Base-by-base conservation (phyloP, 2,797 vertebrate species). In the Myoxocephalus aenaeus region DNA sequence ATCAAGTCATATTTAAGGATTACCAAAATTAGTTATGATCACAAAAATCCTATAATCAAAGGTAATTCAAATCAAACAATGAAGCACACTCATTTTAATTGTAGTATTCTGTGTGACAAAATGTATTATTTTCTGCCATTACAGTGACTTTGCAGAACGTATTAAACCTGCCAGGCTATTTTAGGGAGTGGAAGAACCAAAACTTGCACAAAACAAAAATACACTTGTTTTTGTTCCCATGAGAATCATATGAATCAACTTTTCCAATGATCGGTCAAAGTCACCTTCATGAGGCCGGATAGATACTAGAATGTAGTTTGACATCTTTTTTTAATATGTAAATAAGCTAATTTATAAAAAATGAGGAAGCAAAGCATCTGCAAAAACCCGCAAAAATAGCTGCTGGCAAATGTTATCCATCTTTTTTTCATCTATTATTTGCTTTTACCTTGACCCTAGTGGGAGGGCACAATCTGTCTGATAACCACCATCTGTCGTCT, bases 401-500 rank as follows among this genome's bases (percentile, higher is more conserved):
- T 75, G 70, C 75, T 67, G 59, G 75, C 62, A 59, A 69, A 68
- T 75, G 62, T 73, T 80, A 81, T 66, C 32, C 25, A 40, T 73
- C 32, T 29, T 54, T 65, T 63, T 76, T 29, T 22, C 51, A 32
- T 29, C 61, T 18, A 61, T 82, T 87, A 76, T 83, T 79, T 85
- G 79, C 53, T 86, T 87, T 85, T 78, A 79, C 82, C 83, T 79
- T 77, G 81, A 89, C 81, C 85, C 76, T 70, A 44, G 65, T 50
- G 64, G 73, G 74, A 77, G 71, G 74, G 38, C 72, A 58, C 89
- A 89, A 87, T 84, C 90, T 90, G 85, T 76, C 84, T 82, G 68
- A 77, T 73, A 77, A 79, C 81, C 68, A 75, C 77, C 84, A 88
- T 87, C 84, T 91, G 89, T 74, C 80, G 76, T 68, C 87, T 79